Conservation (phyloP, 2,113 vertebrate genomes). For the Rana temporaria region DNA sequence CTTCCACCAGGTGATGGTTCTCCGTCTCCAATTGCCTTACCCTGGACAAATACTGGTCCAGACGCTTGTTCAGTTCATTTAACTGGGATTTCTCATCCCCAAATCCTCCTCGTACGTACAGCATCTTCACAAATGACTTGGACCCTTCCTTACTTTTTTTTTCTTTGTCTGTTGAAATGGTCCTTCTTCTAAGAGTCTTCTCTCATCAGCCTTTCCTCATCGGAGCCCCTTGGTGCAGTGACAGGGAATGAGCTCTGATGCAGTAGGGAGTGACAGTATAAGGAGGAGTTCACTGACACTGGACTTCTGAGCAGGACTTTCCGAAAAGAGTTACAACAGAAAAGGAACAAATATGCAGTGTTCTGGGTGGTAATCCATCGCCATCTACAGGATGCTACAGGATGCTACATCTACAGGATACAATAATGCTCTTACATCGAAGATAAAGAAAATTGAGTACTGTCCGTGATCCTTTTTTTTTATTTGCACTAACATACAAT, state of each 20-base stretch:
- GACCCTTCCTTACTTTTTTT: neutral
- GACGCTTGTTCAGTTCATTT: conserved; percentile 83
- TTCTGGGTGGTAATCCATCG: neutral
- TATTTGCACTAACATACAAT: too few relatives aligned
- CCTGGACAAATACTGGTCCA: conserved; percentile 82
- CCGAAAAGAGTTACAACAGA: conserved; percentile 8
- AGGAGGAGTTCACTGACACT: conserved; percentile 34
- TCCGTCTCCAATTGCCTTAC: conserved; percentile 86
- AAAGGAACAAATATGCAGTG: neutral
- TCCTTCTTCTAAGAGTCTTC: neutral
- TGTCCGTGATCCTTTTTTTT: too few relatives aligned
- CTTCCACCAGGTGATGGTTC: conserved; percentile 75
- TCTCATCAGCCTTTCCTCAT: conserved; percentile 8
- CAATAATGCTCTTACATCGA: neutral
- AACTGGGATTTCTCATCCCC: conserved; percentile 82
- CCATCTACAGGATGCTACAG: conserved; percentile 52
- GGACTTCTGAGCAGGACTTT: neutral
- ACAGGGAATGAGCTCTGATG: conserved; percentile 25
- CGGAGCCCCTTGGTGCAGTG: conserved; percentile 1
- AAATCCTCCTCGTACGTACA: conserved; percentile 77
- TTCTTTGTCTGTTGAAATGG: neutral
- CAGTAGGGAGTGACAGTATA: conserved; percentile 37
- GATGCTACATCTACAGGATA: too few relatives aligned
- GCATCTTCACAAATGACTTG: conserved; percentile 66
- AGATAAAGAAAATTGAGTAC: too few relatives aligned